Percentiles rank a stretch among this genome's conserved stretches.
phyloP scores from a whole-genome alignment of 2,888 invertebrate species.

The Cataglyphis rosenhaueri region DNA sequence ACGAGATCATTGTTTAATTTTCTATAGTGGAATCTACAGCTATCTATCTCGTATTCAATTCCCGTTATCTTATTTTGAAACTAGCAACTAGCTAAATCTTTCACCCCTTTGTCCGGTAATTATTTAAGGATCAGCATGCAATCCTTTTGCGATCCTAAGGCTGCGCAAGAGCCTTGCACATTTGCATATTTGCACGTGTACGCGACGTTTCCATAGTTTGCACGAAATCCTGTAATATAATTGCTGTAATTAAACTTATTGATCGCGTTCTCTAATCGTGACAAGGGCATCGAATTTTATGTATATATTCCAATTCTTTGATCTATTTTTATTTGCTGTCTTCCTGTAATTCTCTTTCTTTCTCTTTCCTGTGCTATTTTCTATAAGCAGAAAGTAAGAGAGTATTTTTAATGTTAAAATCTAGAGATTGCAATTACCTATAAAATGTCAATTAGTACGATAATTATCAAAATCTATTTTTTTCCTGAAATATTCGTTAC shows the following conservation, averaged over 20 bases:
- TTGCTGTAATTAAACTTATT: slow-evolving; percentile 42
- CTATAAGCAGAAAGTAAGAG: background rate
- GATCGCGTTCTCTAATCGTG: slow-evolving; percentile 36
- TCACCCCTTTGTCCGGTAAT: slow-evolving; percentile 30
- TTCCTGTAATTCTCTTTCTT: background rate
- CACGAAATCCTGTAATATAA: slow-evolving; percentile 38
- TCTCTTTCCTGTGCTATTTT: background rate
- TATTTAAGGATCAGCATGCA: slow-evolving; percentile 28
- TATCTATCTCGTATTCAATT: slow-evolving; percentile 18
- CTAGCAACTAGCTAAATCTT: slow-evolving; percentile 26
- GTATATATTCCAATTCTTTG: slow-evolving; percentile 24
- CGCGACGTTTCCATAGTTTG: background rate
- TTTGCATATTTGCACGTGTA: slow-evolving; percentile 33
- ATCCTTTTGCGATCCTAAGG: slow-evolving; percentile 15
- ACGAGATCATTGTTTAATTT: background rate
- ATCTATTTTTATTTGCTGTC: slow-evolving; percentile 18
- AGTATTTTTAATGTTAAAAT: background rate
- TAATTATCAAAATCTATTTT: slow-evolving; percentile 19
- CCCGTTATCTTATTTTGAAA: slow-evolving; percentile 39
- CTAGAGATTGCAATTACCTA: background rate
- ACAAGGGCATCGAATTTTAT: slow-evolving; percentile 28
- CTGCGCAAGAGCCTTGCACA: slow-evolving; percentile 22
- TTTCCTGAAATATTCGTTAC: background rate
- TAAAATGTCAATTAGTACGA: slow-evolving; percentile 36
- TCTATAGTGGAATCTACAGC: background rate